Percentiles rank a stretch among this genome's conserved stretches.
Evolutionary conservation across 2,797 vertebrate genomes (phyloP).

Genomic region (Salarias fasciatus): DNA sequence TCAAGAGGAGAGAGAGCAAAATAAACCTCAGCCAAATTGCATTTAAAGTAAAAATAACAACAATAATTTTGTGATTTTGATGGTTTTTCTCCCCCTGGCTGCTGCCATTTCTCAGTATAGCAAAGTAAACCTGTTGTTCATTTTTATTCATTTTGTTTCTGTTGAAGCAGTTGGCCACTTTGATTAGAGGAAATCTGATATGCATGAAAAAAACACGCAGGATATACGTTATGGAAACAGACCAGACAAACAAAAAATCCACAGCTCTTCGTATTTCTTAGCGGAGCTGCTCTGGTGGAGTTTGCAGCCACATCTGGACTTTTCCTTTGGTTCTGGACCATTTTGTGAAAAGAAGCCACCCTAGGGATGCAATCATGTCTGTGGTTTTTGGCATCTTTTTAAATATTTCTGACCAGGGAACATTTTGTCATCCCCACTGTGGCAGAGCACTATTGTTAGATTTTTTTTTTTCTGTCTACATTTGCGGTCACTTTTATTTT

Average conservation of each 20-base stretch:
- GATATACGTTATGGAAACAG: no score
- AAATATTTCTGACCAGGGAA: slow-evolving; percentile 54
- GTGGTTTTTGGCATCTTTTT: slow-evolving; percentile 34
- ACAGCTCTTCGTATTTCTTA: not conserved
- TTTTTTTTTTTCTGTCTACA: slow-evolving; percentile 32
- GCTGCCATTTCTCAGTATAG: not conserved
- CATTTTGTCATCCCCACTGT: slow-evolving; percentile 37
- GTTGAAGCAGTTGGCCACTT: not conserved
- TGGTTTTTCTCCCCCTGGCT: no score
- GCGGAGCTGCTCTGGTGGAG: not conserved
- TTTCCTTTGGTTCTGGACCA: slow-evolving; percentile 22
- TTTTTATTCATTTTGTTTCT: no score
- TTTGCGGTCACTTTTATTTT: slow-evolving; percentile 43
- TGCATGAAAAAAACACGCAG: not conserved
- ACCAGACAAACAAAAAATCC: no score
- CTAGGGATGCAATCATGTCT: slow-evolving; percentile 37
- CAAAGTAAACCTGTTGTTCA: not conserved
- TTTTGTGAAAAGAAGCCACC: slow-evolving; percentile 22
- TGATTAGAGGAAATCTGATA: not conserved
- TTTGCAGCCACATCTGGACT: slow-evolving; percentile 15
- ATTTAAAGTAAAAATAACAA: not conserved
- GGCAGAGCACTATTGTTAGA: slow-evolving; percentile 42
- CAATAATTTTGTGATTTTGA: not conserved
- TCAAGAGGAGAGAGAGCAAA: not conserved
- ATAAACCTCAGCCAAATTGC: not conserved